Evolutionary conservation across 2,888 invertebrate species (phyloP).

Genomic region (Andrena bicolor): DNA sequence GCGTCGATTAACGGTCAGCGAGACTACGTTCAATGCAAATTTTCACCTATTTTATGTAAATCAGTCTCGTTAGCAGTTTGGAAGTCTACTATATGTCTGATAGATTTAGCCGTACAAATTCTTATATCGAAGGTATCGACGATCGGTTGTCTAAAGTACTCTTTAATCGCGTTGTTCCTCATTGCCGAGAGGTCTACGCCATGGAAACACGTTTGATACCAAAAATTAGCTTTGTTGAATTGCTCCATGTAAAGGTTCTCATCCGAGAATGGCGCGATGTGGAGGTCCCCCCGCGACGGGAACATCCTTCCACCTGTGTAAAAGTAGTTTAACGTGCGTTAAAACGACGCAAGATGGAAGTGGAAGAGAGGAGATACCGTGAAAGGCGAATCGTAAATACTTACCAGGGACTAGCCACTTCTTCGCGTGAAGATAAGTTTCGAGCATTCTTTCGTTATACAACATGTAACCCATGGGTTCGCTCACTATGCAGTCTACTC

Average conservation of each 20-base stretch:
- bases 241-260: conserved; percentile 99
- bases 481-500: conserved; percentile 98
- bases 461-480: conserved; percentile 99
- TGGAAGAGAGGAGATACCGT: not conserved
- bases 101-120: conserved; percentile 97
- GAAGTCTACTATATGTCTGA: conserved; percentile 97
- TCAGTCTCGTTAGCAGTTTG: conserved; percentile 96
- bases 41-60: conserved; percentile 93
- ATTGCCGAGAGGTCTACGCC: conserved; percentile 97
- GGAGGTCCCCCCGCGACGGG: conserved; percentile 97
- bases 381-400: not conserved
- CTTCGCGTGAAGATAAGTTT: conserved; percentile 99
- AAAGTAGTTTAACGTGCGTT: conserved; percentile 25
- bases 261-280: conserved; percentile 99
- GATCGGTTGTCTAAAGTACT: conserved; percentile 99
- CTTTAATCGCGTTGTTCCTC: conserved; percentile 96
- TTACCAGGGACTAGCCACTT: conserved; percentile 96
- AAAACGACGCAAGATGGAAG: not conserved
- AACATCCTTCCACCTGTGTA: conserved; percentile 95
- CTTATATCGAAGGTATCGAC: conserved; percentile 99
- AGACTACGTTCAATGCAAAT: not conserved
- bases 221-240: conserved; percentile 99
- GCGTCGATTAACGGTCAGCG: not conserved
- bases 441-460: conserved; percentile 99
- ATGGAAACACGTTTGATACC: conserved; percentile 99